These are phyloP conservation scores for Myanophis thanlyinensis DNA, from an alignment of 2,113 vertebrate species.

Conservation along the genomic window DNA sequence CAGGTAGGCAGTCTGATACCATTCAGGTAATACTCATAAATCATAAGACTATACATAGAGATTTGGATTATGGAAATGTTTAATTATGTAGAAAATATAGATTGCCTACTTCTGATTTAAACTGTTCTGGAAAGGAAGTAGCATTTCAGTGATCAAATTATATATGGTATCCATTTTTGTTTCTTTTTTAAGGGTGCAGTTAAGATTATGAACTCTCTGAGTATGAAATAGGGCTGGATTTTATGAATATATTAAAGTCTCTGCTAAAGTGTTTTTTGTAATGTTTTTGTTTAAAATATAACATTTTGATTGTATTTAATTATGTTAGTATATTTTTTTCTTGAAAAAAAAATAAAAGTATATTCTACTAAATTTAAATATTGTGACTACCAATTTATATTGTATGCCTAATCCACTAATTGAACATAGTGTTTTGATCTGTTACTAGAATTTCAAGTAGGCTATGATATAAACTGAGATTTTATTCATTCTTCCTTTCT, in stretches of 20 bases:
- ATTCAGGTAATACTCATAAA: not conserved
- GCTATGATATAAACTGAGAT: not conserved
- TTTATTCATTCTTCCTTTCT: not conserved
- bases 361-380: conserved; percentile 59
- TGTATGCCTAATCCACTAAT: not conserved
- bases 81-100: not conserved
- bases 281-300: conserved; percentile 68
- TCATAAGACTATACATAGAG: not conserved
- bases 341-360: conserved; percentile 63
- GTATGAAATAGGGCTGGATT: conserved; percentile 55
- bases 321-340: conserved; percentile 66
- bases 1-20: conserved; percentile 22
- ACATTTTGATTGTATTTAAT: conserved; percentile 67
- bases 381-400: conserved; percentile 38
- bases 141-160: conserved; percentile 57
- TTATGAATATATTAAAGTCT: conserved; percentile 60
- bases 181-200: conserved; percentile 65
- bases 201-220: conserved; percentile 59
- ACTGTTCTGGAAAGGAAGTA: conserved; percentile 52
- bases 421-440: not conserved
- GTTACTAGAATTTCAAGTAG: not conserved
- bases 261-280: conserved; percentile 56
- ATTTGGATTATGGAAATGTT: not conserved
- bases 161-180: conserved; percentile 63
- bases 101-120: not conserved